phyloP scores from a whole-genome alignment of 2,888 invertebrate species.

The Pollenia amentaria region DNA sequence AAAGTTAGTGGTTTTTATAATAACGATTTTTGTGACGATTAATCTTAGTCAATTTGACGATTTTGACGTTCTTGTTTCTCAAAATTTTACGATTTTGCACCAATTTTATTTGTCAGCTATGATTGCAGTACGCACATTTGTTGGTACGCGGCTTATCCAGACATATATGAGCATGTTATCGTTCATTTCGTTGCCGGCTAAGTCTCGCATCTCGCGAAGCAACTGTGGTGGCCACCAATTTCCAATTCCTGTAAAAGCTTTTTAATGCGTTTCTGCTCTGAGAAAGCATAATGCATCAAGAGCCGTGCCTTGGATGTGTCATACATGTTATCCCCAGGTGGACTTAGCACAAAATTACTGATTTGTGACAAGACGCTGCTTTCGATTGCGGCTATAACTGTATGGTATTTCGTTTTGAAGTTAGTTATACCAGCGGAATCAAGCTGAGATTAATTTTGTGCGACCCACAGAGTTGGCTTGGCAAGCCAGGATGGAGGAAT shows the following conservation, averaged over 20 bases:
- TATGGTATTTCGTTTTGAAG: slow-evolving; percentile 76
- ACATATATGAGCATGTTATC: slow-evolving; percentile 73
- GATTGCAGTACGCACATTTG: slow-evolving; percentile 69
- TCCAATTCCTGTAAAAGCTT: slow-evolving; percentile 74
- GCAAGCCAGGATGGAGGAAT: slow-evolving; percentile 52
- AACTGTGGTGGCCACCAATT: slow-evolving; percentile 76
- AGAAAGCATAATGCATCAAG: slow-evolving; percentile 74
- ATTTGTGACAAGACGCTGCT: slow-evolving; percentile 74
- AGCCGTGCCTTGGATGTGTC: slow-evolving; percentile 68
- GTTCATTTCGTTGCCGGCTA: no score
- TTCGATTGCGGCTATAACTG: slow-evolving; percentile 75
- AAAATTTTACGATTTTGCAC: no score
- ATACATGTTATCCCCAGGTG: slow-evolving; percentile 72
- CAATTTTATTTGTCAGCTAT: no score
- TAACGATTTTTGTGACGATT: no score
- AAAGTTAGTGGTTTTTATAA: no score
- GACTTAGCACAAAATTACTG: no score
- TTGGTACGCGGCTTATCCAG: slow-evolving; percentile 75
- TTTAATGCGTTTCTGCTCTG: slow-evolving; percentile 73
- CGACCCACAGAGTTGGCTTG: slow-evolving; percentile 27
- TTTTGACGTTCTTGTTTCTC: no score
- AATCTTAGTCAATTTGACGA: no score
- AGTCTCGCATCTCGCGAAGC: slow-evolving; percentile 74
- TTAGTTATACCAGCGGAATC: slow-evolving; percentile 70
- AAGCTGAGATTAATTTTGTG: slow-evolving; percentile 76